phyloP scores from a whole-genome alignment of 2,797 vertebrate species.

The Hyperoplus lanceolatus region DNA sequence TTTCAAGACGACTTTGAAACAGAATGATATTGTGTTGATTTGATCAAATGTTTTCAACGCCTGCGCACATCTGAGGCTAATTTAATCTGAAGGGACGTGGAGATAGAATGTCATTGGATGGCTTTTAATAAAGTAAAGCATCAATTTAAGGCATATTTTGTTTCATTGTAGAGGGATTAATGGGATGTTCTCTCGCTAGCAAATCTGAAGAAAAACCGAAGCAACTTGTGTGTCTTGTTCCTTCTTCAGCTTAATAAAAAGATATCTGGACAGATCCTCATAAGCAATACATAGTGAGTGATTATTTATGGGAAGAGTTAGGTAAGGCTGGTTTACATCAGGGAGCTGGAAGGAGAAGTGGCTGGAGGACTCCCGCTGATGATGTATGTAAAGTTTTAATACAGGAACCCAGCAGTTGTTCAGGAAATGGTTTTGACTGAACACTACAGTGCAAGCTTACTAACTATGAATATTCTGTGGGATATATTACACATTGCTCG shows the following conservation, averaged over 20 bases:
- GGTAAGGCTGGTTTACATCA: constrained; percentile 50
- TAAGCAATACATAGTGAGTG: constrained; percentile 31
- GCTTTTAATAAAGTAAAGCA: constrained; percentile 49
- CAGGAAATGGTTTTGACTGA: constrained; percentile 58
- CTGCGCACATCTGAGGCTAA: constrained; percentile 37
- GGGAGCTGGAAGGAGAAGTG: constrained; percentile 11
- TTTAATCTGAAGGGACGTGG: constrained; percentile 35
- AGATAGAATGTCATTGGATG: constrained; percentile 43
- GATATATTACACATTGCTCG: constrained; percentile 14
- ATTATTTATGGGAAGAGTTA: constrained; percentile 46
- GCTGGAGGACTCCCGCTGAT: constrained; percentile 43
- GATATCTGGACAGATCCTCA: constrained; percentile 27
- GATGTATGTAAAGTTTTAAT: constrained; percentile 67
- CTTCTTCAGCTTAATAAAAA: constrained; percentile 28
- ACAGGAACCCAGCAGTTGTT: constrained; percentile 39
- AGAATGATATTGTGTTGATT: constrained; percentile 64
- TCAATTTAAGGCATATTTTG: constrained; percentile 32
- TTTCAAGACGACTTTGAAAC: constrained; percentile 43
- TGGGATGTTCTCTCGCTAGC: background rate
- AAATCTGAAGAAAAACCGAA: background rate
- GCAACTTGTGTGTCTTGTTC: constrained; percentile 7
- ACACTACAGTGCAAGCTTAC: constrained; percentile 54
- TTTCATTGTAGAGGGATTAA: constrained; percentile 29
- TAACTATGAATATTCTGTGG: constrained; percentile 55
- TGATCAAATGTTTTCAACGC: constrained; percentile 67